Evolutionary conservation across 2,888 invertebrate genomes (phyloP), one percentile per base, ranked within the genome.

Genomic region (Mylabris sibirica): DNA sequence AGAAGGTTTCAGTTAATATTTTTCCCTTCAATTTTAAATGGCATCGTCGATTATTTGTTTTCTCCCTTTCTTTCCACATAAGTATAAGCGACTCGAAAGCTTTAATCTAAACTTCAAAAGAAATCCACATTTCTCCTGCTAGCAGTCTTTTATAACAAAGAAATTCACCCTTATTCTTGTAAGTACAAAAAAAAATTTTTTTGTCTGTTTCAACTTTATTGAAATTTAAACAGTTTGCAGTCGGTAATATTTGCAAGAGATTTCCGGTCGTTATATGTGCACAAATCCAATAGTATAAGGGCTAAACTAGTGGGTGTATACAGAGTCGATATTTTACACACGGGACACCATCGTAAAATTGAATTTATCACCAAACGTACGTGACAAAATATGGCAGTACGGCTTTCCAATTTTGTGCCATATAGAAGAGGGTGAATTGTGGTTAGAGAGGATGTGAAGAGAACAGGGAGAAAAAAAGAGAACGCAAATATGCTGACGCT

Each of bases 351-450:
- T 65, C 64, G 61, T 64, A 60, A 68, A 68, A 68, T 64, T 68
- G 62, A 67, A 68, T 68, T 68, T 68, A 68, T 61, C 49, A 68
- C 65, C 41, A 4, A 44, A 65, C 24, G 64, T 68, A 68, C 68
- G 68, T 68, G 68, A 68, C 64, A 65, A 65, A 64, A 68, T 65
- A 68, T 57, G 24, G 22, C 57, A 57, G 24, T 14, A 24, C 57
- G 57, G 57, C 57, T 57, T 57, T 57, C 57, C 57, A 57, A 57
- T 57, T 57, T 57, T 57, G 57, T 57, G 22, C 5, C 17, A 8
- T 5, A 17, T 41, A 14, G 14, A 44, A 11, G 24, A 22, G 57
- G 57, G 57, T 14, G 57, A 24, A 24, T 57, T 57, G 57, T 57
- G 57, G 57, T 24, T 57, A 12, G 9, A 20, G 49, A 14, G 57